Evolutionary conservation across 2,113 vertebrate genomes (phyloP).

Genomic region (Anhinga anhinga): DNA sequence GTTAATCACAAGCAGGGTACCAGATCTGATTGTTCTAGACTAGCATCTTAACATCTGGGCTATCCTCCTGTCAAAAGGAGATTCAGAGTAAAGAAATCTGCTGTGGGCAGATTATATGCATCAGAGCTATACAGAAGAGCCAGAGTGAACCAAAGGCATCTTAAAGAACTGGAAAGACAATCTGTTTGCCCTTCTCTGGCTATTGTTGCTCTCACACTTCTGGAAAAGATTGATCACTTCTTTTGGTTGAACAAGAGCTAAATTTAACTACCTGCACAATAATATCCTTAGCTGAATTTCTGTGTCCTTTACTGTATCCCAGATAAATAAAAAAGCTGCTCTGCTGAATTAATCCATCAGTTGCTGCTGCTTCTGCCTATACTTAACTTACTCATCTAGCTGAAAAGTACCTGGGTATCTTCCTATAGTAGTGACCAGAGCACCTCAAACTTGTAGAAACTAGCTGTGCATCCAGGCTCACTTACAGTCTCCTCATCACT

Average conservation of each 20-base stretch:
- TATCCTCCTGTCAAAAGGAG: background rate
- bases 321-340: background rate
- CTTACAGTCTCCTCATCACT: background rate
- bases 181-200: background rate
- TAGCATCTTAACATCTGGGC: background rate
- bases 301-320: background rate
- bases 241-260: background rate
- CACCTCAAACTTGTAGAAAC: background rate
- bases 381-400: background rate
- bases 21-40: background rate
- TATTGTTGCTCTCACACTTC: background rate
- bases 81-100: background rate
- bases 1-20: background rate
- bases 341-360: background rate
- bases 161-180: slow-evolving; percentile 5
- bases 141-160: background rate
- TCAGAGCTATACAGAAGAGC: background rate
- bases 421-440: background rate
- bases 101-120: background rate
- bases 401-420: background rate
- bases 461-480: background rate
- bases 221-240: background rate
- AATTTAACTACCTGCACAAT: background rate
- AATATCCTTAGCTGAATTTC: background rate
- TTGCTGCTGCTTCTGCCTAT: background rate